A percentile compares a stretch with the other conserved stretches of the same genome.
These are phyloP conservation scores for Etia nguti DNA, from an alignment of 2,113 vertebrate species.

Conservation along the genomic window DNA sequence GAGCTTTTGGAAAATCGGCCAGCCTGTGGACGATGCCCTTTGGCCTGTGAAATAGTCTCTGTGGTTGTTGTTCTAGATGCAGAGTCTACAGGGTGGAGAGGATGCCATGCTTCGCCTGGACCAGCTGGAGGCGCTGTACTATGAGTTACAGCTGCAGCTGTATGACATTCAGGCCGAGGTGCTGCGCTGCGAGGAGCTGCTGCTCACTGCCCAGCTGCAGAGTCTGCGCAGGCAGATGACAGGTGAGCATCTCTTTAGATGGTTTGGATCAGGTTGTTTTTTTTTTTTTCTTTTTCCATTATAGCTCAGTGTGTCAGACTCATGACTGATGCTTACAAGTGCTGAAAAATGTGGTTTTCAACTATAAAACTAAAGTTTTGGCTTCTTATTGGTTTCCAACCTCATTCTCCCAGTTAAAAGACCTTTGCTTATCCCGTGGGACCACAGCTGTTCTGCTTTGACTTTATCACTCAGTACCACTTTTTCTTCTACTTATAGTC, in stretches of 20 bases:
- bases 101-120: constrained; percentile 89
- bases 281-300: neutral
- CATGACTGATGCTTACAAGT: neutral
- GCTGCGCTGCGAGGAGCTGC: constrained; percentile 90
- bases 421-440: neutral
- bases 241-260: constrained; percentile 65
- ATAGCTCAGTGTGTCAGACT: neutral
- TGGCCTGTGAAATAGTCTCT: neutral
- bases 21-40: neutral
- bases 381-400: neutral
- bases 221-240: constrained; percentile 91
- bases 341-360: neutral
- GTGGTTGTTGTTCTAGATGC: constrained; percentile 78
- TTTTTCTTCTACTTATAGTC: neutral
- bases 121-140: constrained; percentile 93
- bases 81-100: constrained; percentile 85
- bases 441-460: neutral
- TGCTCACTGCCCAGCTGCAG: constrained; percentile 91
- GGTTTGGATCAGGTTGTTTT: neutral
- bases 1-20: neutral
- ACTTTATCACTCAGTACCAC: neutral
- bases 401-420: neutral
- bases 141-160: constrained; percentile 93
- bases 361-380: neutral
- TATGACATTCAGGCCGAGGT: constrained; percentile 97